Percentiles rank a stretch among this genome's conserved stretches.
Evolutionary conservation across 2,113 vertebrate genomes (phyloP).

Genomic region (Neoarius graeffei): DNA sequence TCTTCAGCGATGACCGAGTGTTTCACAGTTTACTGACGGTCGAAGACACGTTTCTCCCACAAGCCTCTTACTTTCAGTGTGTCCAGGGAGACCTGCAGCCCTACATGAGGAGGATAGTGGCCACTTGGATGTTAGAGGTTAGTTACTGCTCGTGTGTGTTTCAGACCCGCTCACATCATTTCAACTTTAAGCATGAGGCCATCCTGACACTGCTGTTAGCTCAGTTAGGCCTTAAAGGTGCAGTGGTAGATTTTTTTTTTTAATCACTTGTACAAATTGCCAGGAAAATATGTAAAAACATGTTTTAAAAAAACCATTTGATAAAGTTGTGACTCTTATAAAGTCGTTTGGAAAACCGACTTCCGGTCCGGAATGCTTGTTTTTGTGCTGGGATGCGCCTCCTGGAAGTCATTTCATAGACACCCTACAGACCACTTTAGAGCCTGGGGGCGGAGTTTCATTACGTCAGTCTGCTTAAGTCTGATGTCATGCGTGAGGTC

Average conservation of each 20-base stretch:
- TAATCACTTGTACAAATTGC: neutral
- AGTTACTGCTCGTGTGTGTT: slow-evolving; percentile 55
- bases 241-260: neutral
- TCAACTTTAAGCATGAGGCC: neutral
- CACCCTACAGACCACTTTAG: neutral
- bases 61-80: slow-evolving; percentile 88
- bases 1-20: slow-evolving; percentile 87
- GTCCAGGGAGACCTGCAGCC: slow-evolving; percentile 93
- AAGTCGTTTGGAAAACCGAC: neutral
- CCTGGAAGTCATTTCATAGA: neutral
- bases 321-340: too few relatives aligned
- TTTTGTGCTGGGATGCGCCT: neutral
- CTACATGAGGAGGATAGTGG: slow-evolving; percentile 91
- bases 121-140: slow-evolving; percentile 98
- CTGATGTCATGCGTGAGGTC: too few relatives aligned
- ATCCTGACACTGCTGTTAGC: too few relatives aligned
- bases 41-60: slow-evolving; percentile 89
- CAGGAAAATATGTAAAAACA: neutral
- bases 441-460: neutral
- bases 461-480: too few relatives aligned
- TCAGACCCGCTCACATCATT: neutral
- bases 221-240: neutral
- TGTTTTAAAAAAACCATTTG: neutral
- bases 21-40: slow-evolving; percentile 86
- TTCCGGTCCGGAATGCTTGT: neutral